phyloP scores from a whole-genome alignment of 2,797 vertebrate species.

The Oreonectes daqikongensis region DNA sequence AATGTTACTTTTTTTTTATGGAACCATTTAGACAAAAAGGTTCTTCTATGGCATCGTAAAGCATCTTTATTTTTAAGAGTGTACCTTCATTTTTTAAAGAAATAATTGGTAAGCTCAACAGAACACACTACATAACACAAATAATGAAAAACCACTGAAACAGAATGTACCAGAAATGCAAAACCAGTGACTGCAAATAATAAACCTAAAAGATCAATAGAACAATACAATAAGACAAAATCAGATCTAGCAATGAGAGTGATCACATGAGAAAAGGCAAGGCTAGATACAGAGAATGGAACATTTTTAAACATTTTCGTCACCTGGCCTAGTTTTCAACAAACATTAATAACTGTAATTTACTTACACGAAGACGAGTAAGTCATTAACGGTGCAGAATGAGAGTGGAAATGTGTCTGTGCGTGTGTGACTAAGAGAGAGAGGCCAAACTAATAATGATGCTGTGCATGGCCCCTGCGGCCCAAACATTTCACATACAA shows the following conservation, averaged over 20 bases:
- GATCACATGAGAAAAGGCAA: neutral
- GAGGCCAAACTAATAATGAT: constrained; percentile 17
- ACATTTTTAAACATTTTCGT: neutral
- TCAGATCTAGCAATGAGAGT: neutral
- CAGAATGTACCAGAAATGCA: neutral
- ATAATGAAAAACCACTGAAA: neutral
- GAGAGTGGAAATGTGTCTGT: neutral
- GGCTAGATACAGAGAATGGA: neutral
- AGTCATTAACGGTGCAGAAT: constrained; percentile 3
- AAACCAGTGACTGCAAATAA: neutral
- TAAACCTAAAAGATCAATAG: neutral
- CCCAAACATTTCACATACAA: constrained; percentile 32
- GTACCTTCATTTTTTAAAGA: too few relatives aligned
- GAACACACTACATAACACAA: neutral
- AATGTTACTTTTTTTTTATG: too few relatives aligned
- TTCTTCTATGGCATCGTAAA: too few relatives aligned
- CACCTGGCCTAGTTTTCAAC: neutral
- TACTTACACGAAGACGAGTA: neutral
- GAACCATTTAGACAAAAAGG: too few relatives aligned
- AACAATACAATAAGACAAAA: constrained; percentile 1
- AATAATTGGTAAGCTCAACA: too few relatives aligned
- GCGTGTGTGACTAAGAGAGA: neutral
- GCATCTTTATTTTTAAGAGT: too few relatives aligned
- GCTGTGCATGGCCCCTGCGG: neutral
- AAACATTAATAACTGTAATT: neutral